These are phyloP conservation scores for Polydrusus tereticollis DNA, from an alignment of 2,888 invertebrate genomes.

Conservation along the genomic window DNA sequence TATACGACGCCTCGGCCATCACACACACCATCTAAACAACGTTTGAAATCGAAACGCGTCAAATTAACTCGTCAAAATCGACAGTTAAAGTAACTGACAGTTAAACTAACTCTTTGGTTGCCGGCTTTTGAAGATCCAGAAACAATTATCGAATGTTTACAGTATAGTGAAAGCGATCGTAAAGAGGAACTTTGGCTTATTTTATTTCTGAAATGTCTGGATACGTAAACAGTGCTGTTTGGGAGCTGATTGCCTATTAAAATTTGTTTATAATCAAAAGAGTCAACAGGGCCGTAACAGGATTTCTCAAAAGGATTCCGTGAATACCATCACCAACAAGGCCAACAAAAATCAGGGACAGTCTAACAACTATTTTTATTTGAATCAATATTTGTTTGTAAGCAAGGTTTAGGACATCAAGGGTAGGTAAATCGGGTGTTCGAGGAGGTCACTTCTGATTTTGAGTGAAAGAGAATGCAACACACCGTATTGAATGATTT, in stretches of 20 bases:
- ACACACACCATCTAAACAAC: slow-evolving; percentile 29
- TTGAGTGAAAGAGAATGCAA: no score
- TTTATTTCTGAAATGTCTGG: slow-evolving; percentile 20
- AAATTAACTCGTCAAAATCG: slow-evolving; percentile 43
- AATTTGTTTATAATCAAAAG: slow-evolving; percentile 31
- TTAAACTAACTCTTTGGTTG: slow-evolving; percentile 17
- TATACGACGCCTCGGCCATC: slow-evolving; percentile 20
- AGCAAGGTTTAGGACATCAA: no score
- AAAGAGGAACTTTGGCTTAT: neutral
- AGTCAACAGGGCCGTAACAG: neutral
- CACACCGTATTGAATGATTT: no score
- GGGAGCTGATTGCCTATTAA: slow-evolving; percentile 27
- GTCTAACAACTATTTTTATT: no score
- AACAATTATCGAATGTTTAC: slow-evolving; percentile 20
- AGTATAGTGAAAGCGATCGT: neutral
- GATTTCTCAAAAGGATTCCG: neutral
- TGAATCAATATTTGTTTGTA: no score
- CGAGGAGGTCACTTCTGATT: no score
- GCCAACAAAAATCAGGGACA: no score
- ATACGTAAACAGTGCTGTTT: slow-evolving; percentile 19
- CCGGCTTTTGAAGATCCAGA: slow-evolving; percentile 2
- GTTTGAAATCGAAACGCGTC: slow-evolving; percentile 32
- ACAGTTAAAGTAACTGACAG: slow-evolving; percentile 31
- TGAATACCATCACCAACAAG: neutral
- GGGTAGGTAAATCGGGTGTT: no score